These are phyloP conservation scores for Maconellicoccus hirsutus DNA, from an alignment of 1,140 invertebrate species.

Conservation along the genomic window DNA sequence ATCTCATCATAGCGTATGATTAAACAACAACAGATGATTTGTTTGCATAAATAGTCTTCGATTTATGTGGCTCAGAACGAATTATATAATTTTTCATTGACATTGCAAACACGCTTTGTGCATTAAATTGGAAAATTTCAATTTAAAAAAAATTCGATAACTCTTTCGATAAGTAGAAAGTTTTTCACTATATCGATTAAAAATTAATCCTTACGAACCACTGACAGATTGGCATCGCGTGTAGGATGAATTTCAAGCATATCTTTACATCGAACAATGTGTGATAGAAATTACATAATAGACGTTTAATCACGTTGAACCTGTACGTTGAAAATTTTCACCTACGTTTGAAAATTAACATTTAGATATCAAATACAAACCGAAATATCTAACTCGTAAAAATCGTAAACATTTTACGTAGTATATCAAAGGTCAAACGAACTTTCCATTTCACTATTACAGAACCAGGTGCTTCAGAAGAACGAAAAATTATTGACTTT, in stretches of 20 bases:
- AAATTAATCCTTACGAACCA: background rate
- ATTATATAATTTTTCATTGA: background rate
- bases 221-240: background rate
- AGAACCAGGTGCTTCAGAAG: too few species aligned
- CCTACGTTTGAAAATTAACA: background rate
- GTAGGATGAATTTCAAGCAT: conserved; percentile 4
- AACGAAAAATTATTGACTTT: too few species aligned
- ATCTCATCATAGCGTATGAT: background rate
- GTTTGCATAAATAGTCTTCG: background rate
- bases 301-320: background rate
- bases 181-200: too few species aligned
- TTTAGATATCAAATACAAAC: background rate
- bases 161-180: too few species aligned
- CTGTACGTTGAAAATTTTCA: conserved; percentile 9
- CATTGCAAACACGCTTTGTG: background rate
- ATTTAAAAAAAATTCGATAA: too few species aligned
- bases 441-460: too few species aligned
- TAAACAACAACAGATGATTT: background rate
- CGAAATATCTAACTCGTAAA: too few species aligned
- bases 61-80: background rate
- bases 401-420: too few species aligned
- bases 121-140: background rate
- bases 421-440: too few species aligned
- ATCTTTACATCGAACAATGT: background rate
- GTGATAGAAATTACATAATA: background rate